Evolutionary conservation across 2,797 vertebrate species (phyloP), one percentile per base, ranked within the genome.

Genomic region (Linurgus olivaceus): DNA sequence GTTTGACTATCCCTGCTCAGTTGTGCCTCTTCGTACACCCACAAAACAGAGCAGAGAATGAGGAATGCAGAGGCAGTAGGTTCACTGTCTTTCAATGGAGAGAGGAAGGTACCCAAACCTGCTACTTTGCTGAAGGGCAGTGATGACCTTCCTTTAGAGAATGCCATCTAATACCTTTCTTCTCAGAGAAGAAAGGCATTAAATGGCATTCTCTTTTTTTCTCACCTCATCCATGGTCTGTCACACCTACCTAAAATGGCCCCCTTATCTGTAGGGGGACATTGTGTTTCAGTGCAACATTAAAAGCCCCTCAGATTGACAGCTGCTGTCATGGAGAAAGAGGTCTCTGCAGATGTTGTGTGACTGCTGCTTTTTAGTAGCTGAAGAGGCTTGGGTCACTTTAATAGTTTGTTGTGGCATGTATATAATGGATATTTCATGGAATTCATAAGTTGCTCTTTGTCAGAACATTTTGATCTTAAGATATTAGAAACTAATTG

Each of bases 391-490:
- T 85, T 86, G 59, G 76, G 67, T 89, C 59, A 45, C 55, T 89
- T 85, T 40, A 50, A 52, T 1, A 0, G 86, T 78, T 71, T 82
- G 23, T 76, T 76, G 78, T 91, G 88, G 55, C 21, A 23, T 21
- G 4, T 58, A 14, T 44, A 57, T 81, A 88, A 86, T 54, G 66
- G 80, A 61, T 91, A 89, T 93, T 86, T 75, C 14, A 48, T 68
- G 50, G 79, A 75, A 81, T 84, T 90, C 12, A 0, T 70, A 86
- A 71, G 68, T 92, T 63, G 44, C 11, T 93, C 58, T 59, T 74
- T 84, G 76, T 90, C 73, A 86, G 88, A 94, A 68, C 66, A 17
- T 84, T 90, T 61, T 90, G 86, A 92, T 86, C 83, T 66, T 86
- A 50, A 76, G 77, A 47, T 93, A 37, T 68, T 66, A 55, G 38